These are phyloP conservation scores for Megaceryle maxima DNA, from an alignment of 2,113 vertebrate genomes.

Conservation along the genomic window DNA sequence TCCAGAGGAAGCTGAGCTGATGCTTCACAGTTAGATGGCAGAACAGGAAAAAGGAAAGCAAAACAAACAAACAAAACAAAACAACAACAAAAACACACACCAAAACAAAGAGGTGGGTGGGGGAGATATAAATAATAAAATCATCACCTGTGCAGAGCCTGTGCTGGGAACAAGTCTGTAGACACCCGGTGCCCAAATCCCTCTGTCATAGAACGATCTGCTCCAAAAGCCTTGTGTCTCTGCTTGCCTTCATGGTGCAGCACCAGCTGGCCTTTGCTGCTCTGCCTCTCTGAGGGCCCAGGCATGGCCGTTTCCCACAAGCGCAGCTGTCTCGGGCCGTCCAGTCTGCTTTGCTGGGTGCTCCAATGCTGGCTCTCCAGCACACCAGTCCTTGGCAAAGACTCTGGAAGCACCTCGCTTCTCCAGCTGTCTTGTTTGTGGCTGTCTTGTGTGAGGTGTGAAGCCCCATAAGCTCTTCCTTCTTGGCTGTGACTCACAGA, in stretches of 20 bases:
- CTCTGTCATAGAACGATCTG: neutral
- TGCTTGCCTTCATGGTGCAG: neutral
- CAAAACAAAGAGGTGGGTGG: no score
- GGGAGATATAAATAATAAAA: no score
- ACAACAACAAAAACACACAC: no score
- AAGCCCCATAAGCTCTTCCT: neutral
- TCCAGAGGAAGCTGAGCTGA: neutral
- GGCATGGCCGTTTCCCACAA: neutral
- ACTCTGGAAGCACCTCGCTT: neutral
- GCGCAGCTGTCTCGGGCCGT: neutral
- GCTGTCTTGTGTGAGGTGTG: neutral
- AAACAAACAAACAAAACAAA: no score
- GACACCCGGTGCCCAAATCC: neutral
- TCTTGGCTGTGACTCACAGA: neutral
- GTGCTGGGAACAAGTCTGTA: neutral
- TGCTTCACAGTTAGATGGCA: neutral
- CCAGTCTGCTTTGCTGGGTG: neutral
- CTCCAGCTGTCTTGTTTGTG: neutral
- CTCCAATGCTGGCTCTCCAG: neutral
- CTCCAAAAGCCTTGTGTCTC: neutral
- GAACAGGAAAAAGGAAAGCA: neutral
- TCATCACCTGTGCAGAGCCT: conserved; percentile 53
- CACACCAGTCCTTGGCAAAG: neutral
- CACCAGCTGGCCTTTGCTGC: neutral
- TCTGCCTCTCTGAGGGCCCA: neutral